These are phyloP conservation scores for Dryoscopus gambensis DNA, from an alignment of 2,113 vertebrate species.

Conservation along the genomic window DNA sequence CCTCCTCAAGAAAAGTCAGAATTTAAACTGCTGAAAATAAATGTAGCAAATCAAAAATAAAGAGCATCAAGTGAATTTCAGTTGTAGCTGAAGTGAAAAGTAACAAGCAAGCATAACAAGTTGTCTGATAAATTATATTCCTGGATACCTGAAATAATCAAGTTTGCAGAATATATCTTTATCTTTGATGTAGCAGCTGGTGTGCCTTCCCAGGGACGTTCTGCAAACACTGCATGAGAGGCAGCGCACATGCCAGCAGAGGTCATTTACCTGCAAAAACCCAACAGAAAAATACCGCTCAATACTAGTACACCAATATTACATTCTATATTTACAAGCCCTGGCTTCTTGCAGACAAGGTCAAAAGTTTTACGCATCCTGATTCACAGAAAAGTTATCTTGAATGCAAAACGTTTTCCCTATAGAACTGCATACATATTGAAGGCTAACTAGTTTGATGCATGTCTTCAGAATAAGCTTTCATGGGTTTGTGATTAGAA, in stretches of 20 bases:
- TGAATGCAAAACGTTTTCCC: background rate
- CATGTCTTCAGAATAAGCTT: background rate
- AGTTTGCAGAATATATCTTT: conserved; percentile 98
- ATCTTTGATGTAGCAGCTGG: conserved; percentile 97
- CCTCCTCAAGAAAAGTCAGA: background rate
- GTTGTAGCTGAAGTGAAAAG: background rate
- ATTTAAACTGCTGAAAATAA: background rate
- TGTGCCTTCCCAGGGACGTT: conserved; percentile 89
- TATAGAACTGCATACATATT: background rate
- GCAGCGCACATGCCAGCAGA: conserved; percentile 98
- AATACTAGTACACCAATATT: background rate
- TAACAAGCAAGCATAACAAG: background rate
- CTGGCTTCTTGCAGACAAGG: background rate
- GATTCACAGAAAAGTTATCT: background rate
- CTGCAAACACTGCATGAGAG: conserved; percentile 97
- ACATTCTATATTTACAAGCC: background rate
- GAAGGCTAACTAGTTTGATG: background rate
- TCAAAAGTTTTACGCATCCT: background rate
- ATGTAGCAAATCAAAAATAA: background rate
- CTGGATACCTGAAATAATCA: conserved; percentile 91
- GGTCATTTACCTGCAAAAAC: conserved; percentile 86
- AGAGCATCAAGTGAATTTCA: background rate
- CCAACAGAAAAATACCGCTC: background rate
- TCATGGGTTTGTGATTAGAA: background rate
- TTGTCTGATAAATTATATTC: background rate